Evolutionary conservation across 2,113 vertebrate species (phyloP).

Genomic region (Dasyurus viverrinus): DNA sequence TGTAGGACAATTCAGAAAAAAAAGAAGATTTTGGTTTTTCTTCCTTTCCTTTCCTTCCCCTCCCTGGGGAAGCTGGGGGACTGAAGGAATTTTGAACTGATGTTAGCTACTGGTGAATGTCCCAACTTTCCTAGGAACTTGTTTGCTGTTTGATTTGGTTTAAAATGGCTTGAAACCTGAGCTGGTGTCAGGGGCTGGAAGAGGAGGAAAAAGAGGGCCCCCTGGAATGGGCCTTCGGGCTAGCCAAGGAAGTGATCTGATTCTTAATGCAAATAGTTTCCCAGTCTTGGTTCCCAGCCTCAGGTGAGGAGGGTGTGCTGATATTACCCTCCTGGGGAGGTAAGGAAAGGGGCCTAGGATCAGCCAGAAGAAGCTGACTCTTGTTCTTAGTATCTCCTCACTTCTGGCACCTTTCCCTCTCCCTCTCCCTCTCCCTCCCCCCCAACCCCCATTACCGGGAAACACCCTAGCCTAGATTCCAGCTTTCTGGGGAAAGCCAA

Average conservation of each 20-base stretch:
- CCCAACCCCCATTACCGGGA: not conserved
- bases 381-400: not conserved
- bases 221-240: not conserved
- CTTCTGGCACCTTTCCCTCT: not conserved
- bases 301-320: conserved; percentile 19
- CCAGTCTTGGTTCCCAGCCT: not conserved
- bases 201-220: conserved; percentile 34
- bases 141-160: conserved; percentile 73
- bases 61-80: conserved; percentile 32
- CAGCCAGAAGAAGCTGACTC: not conserved
- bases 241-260: not conserved
- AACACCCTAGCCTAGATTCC: conserved; percentile 70
- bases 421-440: conserved; percentile 16
- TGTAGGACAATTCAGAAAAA: conserved; percentile 20
- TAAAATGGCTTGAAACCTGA: conserved; percentile 52
- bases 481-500: conserved; percentile 64
- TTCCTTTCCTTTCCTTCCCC: not conserved
- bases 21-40: conserved; percentile 9
- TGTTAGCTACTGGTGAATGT: conserved; percentile 54
- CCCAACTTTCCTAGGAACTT: conserved; percentile 69
- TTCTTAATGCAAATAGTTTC: not conserved
- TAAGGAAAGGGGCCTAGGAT: not conserved
- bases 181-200: conserved; percentile 43
- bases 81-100: conserved; percentile 38
- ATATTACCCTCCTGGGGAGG: not conserved